Conservation (phyloP, 2,797 vertebrate genomes). For the Astyanax mexicanus region DNA sequence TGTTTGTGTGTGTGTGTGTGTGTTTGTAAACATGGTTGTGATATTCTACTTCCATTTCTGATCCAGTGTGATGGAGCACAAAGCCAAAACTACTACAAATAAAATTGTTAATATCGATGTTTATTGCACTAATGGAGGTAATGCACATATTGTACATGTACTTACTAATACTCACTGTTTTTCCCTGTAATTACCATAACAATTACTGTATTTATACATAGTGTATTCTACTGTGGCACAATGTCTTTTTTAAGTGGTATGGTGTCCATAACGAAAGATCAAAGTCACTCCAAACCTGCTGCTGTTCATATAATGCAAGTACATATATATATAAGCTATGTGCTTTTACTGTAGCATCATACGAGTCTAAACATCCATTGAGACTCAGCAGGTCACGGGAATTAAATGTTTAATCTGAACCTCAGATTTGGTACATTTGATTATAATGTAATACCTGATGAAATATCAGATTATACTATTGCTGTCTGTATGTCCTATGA, state of each 20-base stretch:
- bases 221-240: constrained; percentile 1
- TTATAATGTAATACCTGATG: not conserved
- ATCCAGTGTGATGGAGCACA: not conserved
- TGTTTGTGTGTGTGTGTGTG: no score
- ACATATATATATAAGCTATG: not conserved
- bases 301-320: constrained; percentile 4
- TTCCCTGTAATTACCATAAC: constrained; percentile 6
- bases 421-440: not conserved
- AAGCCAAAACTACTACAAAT: not conserved
- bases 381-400: not conserved
- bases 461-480: not conserved
- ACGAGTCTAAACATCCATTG: not conserved
- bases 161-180: constrained; percentile 5
- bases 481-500: constrained; percentile 13
- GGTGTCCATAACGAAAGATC: not conserved
- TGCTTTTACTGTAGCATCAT: not conserved
- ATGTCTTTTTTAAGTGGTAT: not conserved
- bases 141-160: constrained; percentile 26
- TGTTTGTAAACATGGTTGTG: no score
- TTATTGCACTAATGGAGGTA: constrained; percentile 27
- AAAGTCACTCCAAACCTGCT: not conserved
- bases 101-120: constrained; percentile 4
- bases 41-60: not conserved
- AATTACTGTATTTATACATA: not conserved
- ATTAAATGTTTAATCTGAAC: not conserved